Conservation (phyloP, 2,113 vertebrate genomes). For the Trochalopteron elliotii region DNA sequence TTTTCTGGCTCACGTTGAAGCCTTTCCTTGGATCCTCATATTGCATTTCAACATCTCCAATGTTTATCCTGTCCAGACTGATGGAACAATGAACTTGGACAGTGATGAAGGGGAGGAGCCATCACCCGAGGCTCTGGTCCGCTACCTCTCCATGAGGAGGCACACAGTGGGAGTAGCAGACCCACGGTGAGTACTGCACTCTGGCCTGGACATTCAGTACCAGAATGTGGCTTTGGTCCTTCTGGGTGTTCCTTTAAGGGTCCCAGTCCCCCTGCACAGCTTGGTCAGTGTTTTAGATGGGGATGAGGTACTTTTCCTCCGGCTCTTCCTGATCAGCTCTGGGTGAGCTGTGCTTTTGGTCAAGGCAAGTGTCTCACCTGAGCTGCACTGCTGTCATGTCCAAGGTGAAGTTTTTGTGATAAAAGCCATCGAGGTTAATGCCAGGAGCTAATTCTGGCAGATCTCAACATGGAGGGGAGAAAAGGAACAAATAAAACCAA, state of each 20-base stretch:
- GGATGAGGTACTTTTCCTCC: neutral
- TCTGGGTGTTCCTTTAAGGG: neutral
- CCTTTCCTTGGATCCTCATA: neutral
- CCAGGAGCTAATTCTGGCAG: neutral
- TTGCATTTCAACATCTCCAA: neutral
- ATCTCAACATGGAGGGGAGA: neutral
- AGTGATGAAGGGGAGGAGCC: slow-evolving; percentile 98
- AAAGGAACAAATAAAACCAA: neutral
- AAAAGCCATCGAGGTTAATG: neutral
- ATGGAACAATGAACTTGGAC: slow-evolving; percentile 91
- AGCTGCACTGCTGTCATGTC: neutral
- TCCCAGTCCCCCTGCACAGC: neutral
- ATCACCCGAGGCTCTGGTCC: slow-evolving; percentile 94
- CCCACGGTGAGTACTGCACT: slow-evolving; percentile 81
- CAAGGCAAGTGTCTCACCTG: neutral
- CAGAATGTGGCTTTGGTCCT: neutral
- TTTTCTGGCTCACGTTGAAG: neutral
- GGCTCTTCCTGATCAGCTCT: neutral
- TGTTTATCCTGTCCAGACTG: slow-evolving; percentile 75
- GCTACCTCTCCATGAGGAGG: slow-evolving; percentile 96
- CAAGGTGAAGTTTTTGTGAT: neutral
- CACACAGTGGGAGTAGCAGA: slow-evolving; percentile 98
- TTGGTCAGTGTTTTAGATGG: neutral
- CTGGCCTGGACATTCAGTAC: neutral
- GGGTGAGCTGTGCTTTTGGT: neutral